Percentiles rank a stretch among this genome's conserved stretches.
These are phyloP conservation scores for Brenthis ino DNA, from an alignment of 2,888 invertebrate genomes.

Conservation along the genomic window DNA sequence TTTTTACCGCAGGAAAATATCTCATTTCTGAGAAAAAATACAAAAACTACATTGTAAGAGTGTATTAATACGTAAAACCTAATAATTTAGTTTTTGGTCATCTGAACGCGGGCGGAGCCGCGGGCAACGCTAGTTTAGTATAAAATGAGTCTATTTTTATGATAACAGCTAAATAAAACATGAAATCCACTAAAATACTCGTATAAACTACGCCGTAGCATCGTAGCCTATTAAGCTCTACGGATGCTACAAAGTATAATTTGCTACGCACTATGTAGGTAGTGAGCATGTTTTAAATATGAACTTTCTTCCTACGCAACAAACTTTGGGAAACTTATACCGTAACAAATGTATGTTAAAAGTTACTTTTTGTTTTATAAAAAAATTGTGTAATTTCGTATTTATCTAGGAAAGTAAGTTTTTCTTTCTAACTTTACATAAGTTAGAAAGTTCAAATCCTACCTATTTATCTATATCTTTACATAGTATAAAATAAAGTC, in stretches of 20 bases:
- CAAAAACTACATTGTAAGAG: no score
- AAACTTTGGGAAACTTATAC: constrained; percentile 5
- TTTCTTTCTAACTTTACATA: no score
- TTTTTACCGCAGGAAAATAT: no score
- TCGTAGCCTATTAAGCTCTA: not conserved
- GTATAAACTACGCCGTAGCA: constrained; percentile 2
- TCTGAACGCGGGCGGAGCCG: no score
- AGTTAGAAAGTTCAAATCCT: no score
- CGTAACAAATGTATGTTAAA: not conserved
- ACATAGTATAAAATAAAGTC: no score
- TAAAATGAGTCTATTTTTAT: not conserved
- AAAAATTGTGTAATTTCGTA: not conserved
- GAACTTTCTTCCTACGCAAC: constrained; percentile 4
- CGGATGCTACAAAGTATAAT: constrained; percentile 7
- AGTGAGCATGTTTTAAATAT: constrained; percentile 13
- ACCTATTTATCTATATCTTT: no score
- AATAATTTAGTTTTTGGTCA: no score
- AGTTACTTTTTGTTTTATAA: not conserved
- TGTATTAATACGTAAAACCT: no score
- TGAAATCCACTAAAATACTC: not conserved
- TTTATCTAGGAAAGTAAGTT: not conserved
- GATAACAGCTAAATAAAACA: not conserved
- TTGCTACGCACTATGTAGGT: constrained; percentile 9
- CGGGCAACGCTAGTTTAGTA: not conserved
- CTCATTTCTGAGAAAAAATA: no score